phyloP scores from a whole-genome alignment of 1,140 invertebrate genomes.

The Doryteuthis pealeii region DNA sequence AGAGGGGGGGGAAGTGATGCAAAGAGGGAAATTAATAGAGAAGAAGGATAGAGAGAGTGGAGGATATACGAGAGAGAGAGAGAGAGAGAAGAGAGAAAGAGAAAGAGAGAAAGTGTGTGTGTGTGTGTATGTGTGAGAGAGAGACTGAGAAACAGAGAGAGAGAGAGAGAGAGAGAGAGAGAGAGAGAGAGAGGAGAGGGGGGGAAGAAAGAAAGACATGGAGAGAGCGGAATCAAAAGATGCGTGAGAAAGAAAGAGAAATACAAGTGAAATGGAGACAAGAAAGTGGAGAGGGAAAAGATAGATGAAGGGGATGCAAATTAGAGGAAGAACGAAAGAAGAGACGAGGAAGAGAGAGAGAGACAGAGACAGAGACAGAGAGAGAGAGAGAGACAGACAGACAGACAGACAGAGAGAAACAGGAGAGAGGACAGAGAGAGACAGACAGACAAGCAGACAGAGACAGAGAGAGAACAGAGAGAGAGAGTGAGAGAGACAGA shows the following conservation, averaged over 20 bases:
- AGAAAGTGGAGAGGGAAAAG: neutral
- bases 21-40: neutral
- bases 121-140: too few relatives aligned
- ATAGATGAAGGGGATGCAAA: neutral
- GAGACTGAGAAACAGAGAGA: neutral
- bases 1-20: neutral
- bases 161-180: neutral
- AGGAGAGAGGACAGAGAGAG: too few relatives aligned
- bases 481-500: too few relatives aligned
- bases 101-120: too few relatives aligned
- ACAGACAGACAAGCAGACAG: too few relatives aligned
- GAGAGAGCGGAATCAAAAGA: too few relatives aligned
- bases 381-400: too few relatives aligned
- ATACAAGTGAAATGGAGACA: neutral
- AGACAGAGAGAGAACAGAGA: too few relatives aligned
- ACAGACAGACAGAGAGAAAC: too few relatives aligned
- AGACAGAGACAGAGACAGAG: neutral
- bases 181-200: too few relatives aligned
- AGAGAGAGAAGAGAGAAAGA: neutral
- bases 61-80: neutral
- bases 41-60: neutral
- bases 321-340: neutral
- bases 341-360: neutral
- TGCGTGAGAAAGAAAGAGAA: neutral
- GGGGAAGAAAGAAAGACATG: too few relatives aligned